Evolutionary conservation across 2,888 invertebrate species (phyloP), one percentile per base, ranked within the genome.

Genomic region (Epinotia ramella): DNA sequence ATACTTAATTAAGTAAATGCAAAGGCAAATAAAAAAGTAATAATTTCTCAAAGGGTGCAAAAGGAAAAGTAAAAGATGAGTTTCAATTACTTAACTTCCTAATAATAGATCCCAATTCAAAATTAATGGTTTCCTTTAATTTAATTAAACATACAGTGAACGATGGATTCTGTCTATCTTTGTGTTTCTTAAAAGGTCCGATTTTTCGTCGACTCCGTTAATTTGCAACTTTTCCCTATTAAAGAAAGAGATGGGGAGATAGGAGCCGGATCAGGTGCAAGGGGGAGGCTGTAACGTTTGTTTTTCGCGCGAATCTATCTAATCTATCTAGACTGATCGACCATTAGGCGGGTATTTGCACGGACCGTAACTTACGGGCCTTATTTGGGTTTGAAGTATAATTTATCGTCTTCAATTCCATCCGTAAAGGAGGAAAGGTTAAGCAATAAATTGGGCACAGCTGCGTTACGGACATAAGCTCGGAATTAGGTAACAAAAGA

Each of bases 371-470:
- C 88, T 92, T 90, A 91, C 89, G 87, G 83, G 85, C 87, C 91
- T 92, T 93, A 93, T 93, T 93, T 91, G 90, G 91, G 91, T 90
- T 92, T 92, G 91, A 92, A 93, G 93, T 93, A 93, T 93, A 93
- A 94, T 92, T 93, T 93, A 94, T 93, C 88, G 92, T 92, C 89
- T 93, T 93, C 94, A 93, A 93, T 94, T 93, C 92, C 87, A 92
- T 90, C 88, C 88, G 89, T 84, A 86, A 81, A 83, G 84, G 86
- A 89, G 89, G 90, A 93, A 94, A 94, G 94, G 94, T 94, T 94
- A 92, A 91, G 92, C 92, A 81, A 88, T 88, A 88, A 87, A 88
- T 88, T 85, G 85, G 88, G 84, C 91, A 84, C 94, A 94, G 93
- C 92, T 94, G 94, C 86, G 92, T 86, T 89, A 86, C 88, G 88